Percentiles rank a stretch among this genome's conserved stretches.
phyloP scores from a whole-genome alignment of 2,797 vertebrate genomes.

The Microctenopoma stevenorrisi region DNA sequence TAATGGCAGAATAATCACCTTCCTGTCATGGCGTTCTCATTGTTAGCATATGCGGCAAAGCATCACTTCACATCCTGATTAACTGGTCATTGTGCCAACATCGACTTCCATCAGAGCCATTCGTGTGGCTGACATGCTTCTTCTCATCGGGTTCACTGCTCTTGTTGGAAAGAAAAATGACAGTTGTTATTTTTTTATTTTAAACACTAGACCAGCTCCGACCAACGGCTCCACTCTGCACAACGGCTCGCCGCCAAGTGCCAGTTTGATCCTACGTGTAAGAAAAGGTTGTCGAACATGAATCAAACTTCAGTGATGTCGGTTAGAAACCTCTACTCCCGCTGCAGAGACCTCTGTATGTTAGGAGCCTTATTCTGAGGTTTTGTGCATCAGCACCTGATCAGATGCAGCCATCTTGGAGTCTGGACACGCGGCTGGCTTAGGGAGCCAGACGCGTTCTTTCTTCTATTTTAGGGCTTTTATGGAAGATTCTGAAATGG shows the following conservation, averaged over 20 bases:
- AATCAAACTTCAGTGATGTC: conserved; percentile 6
- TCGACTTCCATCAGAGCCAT: conserved; percentile 42
- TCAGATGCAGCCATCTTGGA: neutral
- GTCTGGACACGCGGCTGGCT: too few species aligned
- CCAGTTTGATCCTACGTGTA: conserved; percentile 27
- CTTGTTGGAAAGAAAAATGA: conserved; percentile 31
- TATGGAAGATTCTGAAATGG: too few species aligned
- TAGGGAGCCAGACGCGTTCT: neutral
- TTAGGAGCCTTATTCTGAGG: neutral
- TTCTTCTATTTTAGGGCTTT: too few species aligned
- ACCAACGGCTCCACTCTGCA: conserved; percentile 24
- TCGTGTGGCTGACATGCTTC: conserved; percentile 25
- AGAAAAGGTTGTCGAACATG: conserved; percentile 17
- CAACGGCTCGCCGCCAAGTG: conserved; percentile 21
- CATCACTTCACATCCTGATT: conserved; percentile 38
- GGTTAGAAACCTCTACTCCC: neutral
- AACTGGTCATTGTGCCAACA: conserved; percentile 27
- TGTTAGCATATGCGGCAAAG: conserved; percentile 20
- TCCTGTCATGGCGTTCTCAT: conserved; percentile 15
- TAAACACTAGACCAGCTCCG: conserved; percentile 27
- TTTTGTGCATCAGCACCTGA: neutral
- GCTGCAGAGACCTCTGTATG: neutral
- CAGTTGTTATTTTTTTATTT: conserved; percentile 29
- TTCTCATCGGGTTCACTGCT: conserved; percentile 34
- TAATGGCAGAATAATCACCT: conserved; percentile 48